Base-by-base conservation (phyloP, 23 tunicate genomes). In the Ascidia mentula region DNA sequence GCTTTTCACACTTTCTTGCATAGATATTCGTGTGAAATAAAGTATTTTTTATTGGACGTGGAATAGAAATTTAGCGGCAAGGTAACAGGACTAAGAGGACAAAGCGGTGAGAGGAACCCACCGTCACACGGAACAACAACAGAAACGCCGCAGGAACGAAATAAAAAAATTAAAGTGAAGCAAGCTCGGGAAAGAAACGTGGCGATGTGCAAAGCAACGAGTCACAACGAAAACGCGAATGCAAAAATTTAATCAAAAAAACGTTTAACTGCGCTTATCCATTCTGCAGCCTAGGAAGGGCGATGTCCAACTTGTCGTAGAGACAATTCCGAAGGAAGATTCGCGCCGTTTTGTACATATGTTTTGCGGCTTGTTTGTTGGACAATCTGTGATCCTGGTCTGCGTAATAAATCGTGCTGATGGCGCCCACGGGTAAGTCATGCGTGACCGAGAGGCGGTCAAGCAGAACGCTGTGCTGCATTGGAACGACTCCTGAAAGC, bases 381-480 rank as follows among this genome's bases (percentile, higher is more conserved):
- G 82, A 46, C 31, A 76, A 79, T 34, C 46, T 33, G 61, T 81
- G 84, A 30, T 74, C 70, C 31, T 40, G 70, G 40, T 74, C 40
- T 0, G 86, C 72, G 60, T 80, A 85, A 38, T 75, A 90, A 34
- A 45, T 60, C 12, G 87, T 73, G 28, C 69, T 45, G 0, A 89
- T 34, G 8, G 88, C 32, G 30, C 46, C 78, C 31, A 84, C 36
- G 4, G 88, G 82, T 4, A 82, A 35, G 35, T 71, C 60, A 9
- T 70, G 60, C 3, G 33, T 32, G 0, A 81, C 45, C 22, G 86
- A 73, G 0, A 72, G 65, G 18, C 42, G 81, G 31, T 90, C 78
- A 32, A 90, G 77, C 65, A 85, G 74, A 1, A 85, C 35, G 18
- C 81, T 71, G 36, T 90, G 96, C 82, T 90, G 96, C 0, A 45